Base-by-base conservation (phyloP, 2,797 vertebrate species). In the Hippopotamyrus pictus region DNA sequence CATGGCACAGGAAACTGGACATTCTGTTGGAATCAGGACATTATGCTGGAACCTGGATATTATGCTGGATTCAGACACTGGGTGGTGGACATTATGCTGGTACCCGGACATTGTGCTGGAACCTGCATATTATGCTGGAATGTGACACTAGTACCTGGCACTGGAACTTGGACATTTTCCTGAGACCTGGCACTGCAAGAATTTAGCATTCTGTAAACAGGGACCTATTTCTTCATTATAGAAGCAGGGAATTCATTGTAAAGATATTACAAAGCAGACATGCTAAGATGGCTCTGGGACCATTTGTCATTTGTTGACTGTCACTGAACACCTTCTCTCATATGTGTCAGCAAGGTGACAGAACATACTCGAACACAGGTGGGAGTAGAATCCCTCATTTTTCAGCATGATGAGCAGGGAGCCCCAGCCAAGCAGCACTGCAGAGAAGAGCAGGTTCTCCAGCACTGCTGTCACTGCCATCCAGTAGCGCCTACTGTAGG, bases 371-470 rank as follows among this genome's bases (percentile, higher is more conserved):
- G 89, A 41, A 85, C 97, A 98, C 29, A 97, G 41, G 91, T 96
- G 95, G 22, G 97, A 97, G 91, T 98, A 98, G 94, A 98, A 97
- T 89, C 97, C 97, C 92, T 98, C 97, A 0, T 92, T 94, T 94
- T 97, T 97, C 51, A 98, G 95, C 96, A 98, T 98, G 92, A 98
- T 97, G 88, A 98, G 96, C 88, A 98, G 94, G 0, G 97, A 98
- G 46, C 93, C 95, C 97, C 97, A 98, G 88, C 97, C 97, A 88
- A 98, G 94, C 87, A 98, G 95, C 29, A 98, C 97, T 0, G 97
- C 97, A 0, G 97, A 98, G 92, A 96, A 98, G 88, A 98, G 93
- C 89, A 98, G 94, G 91, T 98, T 98, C 91, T 98, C 97, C 25
- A 97, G 12, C 25, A 97, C 95, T 0, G 97, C 96, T 0, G 96